Conservation (phyloP, 2,888 invertebrate genomes). For the Marronus borbonicus region DNA sequence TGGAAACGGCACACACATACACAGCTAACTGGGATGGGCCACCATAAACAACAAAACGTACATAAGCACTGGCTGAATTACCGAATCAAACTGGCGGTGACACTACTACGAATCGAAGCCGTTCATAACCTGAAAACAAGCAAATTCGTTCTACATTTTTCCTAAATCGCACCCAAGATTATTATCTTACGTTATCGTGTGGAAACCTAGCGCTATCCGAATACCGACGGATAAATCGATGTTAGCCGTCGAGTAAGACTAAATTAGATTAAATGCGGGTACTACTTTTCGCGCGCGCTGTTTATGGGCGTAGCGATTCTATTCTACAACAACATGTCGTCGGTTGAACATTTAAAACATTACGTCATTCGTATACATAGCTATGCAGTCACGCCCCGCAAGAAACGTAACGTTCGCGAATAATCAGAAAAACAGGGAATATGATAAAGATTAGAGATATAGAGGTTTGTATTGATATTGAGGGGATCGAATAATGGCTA, state of each 20-base stretch:
- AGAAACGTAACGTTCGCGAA: too few relatives aligned
- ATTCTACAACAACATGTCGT: conserved; percentile 56
- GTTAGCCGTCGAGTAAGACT: not conserved
- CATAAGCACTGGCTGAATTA: conserved; percentile 37
- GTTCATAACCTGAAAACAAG: conserved; percentile 56
- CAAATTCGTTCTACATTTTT: conserved; percentile 56
- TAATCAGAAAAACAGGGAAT: not conserved
- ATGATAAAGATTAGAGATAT: too few relatives aligned
- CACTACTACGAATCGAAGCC: conserved; percentile 49
- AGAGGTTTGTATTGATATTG: too few relatives aligned
- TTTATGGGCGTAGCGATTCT: conserved; percentile 46
- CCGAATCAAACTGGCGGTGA: too few relatives aligned
- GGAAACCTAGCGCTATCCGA: not conserved
- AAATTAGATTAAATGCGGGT: conserved; percentile 45
- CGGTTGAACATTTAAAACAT: conserved; percentile 65
- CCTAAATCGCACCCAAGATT: not conserved
- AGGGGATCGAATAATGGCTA: too few relatives aligned
- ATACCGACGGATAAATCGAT: not conserved
- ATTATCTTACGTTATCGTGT: not conserved
- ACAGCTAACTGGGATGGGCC: conserved; percentile 72
- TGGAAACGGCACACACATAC: conserved; percentile 70
- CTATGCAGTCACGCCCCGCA: conserved; percentile 64
- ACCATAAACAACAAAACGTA: conserved; percentile 69
- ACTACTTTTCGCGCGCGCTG: conserved; percentile 60
- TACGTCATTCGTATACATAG: conserved; percentile 71